Base-by-base conservation (phyloP, 2,113 vertebrate genomes). In the Azemiops feae region DNA sequence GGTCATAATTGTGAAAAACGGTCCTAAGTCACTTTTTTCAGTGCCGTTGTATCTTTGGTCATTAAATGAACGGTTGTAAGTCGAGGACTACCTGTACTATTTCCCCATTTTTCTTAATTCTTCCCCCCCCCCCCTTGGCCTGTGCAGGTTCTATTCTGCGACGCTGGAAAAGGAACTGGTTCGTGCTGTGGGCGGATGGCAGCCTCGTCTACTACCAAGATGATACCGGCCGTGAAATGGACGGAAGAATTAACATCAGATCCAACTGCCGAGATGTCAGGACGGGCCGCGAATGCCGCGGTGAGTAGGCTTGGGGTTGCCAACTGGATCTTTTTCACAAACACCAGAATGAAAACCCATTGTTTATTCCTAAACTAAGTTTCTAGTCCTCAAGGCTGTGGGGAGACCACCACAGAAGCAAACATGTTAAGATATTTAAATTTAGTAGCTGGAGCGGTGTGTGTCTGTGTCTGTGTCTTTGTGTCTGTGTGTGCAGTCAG, bases 111-210 rank as follows among this genome's bases (percentile, higher is more conserved):
- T 18, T 14, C 8, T 7, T 39, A 2, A 1, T 20, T 11, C 18
- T 43, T 2, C 11, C 16, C 45, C 45, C 4, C 4, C 45, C 9
- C 52, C 27, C 57, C 43, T 52, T 64, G 34, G 18, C 12, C 91
- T 43, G 0, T 0, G 0, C 96, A 99, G 98, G 98, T 94, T 98
- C 98, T 81, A 97, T 99, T 92, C 96, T 99, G 34, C 98, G 98
- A 60, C 98, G 99, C 94, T 99, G 99, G 99, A 99, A 99, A 96
- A 96, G 98, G 27, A 99, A 99, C 96, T 99, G 99, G 99, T 99
- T 99, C 0, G 98, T 99, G 55, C 97, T 99, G 1, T 99, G 99
- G 99, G 96, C 99, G 53, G 99, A 99, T 0, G 99, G 99, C 45
- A 99, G 97, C 54, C 96, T 99, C 85, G 97, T 99, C 74, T 99